Evolutionary conservation across 2,113 vertebrate genomes (phyloP).

Genomic region (Erpornis zantholeuca): DNA sequence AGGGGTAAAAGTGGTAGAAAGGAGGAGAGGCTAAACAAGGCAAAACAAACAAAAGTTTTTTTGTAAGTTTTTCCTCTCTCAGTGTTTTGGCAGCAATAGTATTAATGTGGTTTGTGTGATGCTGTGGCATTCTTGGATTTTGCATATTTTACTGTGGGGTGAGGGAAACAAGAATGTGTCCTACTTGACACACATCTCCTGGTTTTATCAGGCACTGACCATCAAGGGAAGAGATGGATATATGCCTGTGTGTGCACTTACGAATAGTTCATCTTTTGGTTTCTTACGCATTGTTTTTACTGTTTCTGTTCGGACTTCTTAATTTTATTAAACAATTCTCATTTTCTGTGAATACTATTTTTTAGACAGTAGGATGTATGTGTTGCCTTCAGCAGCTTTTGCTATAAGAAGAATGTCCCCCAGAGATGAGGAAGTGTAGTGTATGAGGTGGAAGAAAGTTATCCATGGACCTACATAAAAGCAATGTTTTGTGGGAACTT

Average conservation of each 20-base stretch:
- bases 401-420: neutral
- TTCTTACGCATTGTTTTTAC: neutral
- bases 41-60: neutral
- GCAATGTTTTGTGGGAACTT: neutral
- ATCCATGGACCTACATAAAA: neutral
- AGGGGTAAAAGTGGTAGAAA: neutral
- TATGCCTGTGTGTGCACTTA: neutral
- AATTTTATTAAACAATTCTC: neutral
- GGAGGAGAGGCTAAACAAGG: neutral
- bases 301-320: neutral
- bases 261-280: neutral
- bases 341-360: neutral
- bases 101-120: neutral
- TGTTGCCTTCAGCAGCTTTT: neutral
- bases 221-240: neutral
- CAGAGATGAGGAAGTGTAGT: neutral
- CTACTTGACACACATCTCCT: neutral
- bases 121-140: neutral
- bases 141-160: neutral
- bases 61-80: neutral
- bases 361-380: neutral
- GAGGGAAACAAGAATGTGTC: neutral
- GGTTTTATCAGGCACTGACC: neutral
- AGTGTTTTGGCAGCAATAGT: neutral
- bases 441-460: neutral